These are phyloP conservation scores for Drosophila algonquin DNA, from an alignment of 2,888 invertebrate genomes.

Conservation along the genomic window DNA sequence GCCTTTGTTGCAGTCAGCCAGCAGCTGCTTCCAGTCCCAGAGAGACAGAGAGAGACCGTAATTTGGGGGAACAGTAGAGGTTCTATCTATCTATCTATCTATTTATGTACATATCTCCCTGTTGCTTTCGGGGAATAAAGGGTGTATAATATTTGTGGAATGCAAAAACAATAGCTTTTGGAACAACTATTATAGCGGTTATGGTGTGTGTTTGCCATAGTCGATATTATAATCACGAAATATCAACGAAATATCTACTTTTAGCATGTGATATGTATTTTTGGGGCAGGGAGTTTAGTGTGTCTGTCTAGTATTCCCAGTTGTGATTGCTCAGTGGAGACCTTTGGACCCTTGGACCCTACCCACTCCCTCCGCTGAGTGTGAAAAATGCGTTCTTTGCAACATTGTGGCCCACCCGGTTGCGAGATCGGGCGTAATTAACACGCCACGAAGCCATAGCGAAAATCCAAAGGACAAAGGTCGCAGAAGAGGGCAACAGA, in stretches of 20 bases:
- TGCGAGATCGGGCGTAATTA: slow-evolving; percentile 34
- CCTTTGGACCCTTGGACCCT: not conserved
- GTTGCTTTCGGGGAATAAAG: not conserved
- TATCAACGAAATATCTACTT: slow-evolving; percentile 2
- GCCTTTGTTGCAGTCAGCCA: slow-evolving; percentile 9
- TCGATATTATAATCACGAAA: not conserved
- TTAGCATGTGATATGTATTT: slow-evolving; percentile 15
- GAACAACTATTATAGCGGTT: not conserved
- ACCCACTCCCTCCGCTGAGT: not conserved
- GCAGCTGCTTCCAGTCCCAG: slow-evolving; percentile 36
- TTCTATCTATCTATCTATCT: not conserved
- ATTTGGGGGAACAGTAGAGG: too few species aligned
- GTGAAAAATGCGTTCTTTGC: slow-evolving; percentile 10
- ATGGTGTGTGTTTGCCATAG: not conserved
- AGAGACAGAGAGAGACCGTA: slow-evolving; percentile 1
- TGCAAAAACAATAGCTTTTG: not conserved
- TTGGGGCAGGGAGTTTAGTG: not conserved
- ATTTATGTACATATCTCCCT: not conserved
- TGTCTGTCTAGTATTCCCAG: not conserved
- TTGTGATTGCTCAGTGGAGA: not conserved
- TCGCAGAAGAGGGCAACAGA: slow-evolving; percentile 4
- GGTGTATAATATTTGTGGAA: not conserved
- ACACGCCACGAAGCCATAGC: slow-evolving; percentile 35
- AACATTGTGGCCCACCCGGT: not conserved
- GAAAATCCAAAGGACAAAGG: slow-evolving; percentile 19